Percentiles rank a stretch among this genome's conserved stretches.
phyloP scores from a whole-genome alignment of 2,113 vertebrate genomes.

The Protobothrops mucrosquamatus region DNA sequence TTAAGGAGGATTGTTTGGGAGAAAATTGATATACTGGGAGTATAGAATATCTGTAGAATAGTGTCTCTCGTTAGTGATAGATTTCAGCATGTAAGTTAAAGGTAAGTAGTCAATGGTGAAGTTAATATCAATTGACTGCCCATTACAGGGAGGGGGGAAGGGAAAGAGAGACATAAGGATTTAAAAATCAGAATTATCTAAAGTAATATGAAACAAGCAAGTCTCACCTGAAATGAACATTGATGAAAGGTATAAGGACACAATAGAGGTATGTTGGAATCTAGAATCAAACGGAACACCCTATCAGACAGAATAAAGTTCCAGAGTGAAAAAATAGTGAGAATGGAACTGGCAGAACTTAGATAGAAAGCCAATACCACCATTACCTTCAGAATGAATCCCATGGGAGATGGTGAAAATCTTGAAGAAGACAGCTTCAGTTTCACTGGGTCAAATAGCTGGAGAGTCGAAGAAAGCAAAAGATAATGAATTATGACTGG shows the following conservation, averaged over 20 bases:
- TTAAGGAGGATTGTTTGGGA: background rate
- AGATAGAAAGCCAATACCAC: background rate
- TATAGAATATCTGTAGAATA: background rate
- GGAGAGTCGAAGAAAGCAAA: background rate
- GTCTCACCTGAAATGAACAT: background rate
- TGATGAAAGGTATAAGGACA: no score
- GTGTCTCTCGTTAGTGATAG: background rate
- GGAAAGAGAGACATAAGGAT: background rate
- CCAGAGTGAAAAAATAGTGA: background rate
- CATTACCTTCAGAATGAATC: background rate
- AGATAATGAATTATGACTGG: background rate
- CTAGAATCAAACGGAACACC: background rate
- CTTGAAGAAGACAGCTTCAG: background rate
- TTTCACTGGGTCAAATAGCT: background rate
- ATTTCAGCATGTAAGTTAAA: background rate
- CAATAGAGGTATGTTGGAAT: background rate
- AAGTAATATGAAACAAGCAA: background rate
- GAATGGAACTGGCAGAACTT: background rate
- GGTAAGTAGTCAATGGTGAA: background rate
- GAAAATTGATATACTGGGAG: background rate
- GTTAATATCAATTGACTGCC: background rate
- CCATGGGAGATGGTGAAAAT: background rate
- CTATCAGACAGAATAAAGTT: background rate
- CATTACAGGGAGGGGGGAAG: background rate
- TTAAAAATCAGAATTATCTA: background rate